phyloP scores from a whole-genome alignment of 2,888 invertebrate genomes.

The Meghimatium bilineatum region DNA sequence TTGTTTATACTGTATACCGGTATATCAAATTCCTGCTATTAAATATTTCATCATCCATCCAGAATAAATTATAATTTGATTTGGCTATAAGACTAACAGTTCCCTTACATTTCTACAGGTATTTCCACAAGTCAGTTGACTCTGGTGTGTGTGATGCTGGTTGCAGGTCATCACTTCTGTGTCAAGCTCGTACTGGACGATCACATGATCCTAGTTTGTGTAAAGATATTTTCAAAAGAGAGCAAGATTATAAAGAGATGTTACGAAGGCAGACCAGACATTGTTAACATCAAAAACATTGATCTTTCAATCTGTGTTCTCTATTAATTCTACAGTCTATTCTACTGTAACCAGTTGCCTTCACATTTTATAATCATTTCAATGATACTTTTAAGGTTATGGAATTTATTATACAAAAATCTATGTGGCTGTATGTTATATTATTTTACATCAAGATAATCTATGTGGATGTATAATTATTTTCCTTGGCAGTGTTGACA shows the following conservation, averaged over 20 bases:
- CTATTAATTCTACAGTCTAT: too few relatives aligned
- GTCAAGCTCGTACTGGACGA: conserved; percentile 61
- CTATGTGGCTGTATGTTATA: too few relatives aligned
- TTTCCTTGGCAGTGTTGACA: too few relatives aligned
- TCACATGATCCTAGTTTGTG: conserved; percentile 60
- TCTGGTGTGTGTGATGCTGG: conserved; percentile 52
- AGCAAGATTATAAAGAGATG: neutral
- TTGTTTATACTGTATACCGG: too few relatives aligned
- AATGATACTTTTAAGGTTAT: neutral
- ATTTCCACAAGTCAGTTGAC: conserved; percentile 51
- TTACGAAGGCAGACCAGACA: neutral
- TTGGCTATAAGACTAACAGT: neutral
- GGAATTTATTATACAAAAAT: neutral
- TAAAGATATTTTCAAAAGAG: conserved; percentile 47
- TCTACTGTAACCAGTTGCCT: neutral
- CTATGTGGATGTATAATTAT: too few relatives aligned
- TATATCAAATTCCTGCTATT: too few relatives aligned
- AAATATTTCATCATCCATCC: too few relatives aligned
- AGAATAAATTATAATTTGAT: too few relatives aligned
- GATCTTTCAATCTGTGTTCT: neutral
- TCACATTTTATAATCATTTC: neutral
- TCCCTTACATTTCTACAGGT: conserved; percentile 43
- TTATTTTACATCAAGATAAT: too few relatives aligned
- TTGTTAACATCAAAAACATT: neutral
- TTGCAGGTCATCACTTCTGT: conserved; percentile 59